Evolutionary conservation across 1,140 invertebrate species (phyloP).

Genomic region (Saccostrea glomerata): DNA sequence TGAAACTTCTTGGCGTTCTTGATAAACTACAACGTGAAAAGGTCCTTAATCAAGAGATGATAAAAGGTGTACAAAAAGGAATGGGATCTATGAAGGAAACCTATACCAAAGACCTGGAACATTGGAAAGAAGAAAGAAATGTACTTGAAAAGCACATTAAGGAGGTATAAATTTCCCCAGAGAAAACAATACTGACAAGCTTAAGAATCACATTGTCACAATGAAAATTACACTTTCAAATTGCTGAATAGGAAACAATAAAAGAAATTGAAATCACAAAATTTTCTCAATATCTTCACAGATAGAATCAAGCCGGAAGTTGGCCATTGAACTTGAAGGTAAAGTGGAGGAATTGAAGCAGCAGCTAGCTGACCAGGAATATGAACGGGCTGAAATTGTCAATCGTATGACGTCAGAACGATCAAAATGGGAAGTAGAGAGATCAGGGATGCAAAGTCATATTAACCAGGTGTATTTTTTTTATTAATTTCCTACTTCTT

Average conservation of each 20-base stretch:
- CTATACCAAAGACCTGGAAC: slow-evolving; percentile 83
- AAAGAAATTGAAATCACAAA: neutral
- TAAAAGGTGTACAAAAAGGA: slow-evolving; percentile 70
- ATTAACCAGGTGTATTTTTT: slow-evolving; percentile 88
- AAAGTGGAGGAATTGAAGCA: slow-evolving; percentile 86
- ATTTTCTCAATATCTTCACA: slow-evolving; percentile 33
- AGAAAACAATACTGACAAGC: neutral
- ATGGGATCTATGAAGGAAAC: slow-evolving; percentile 68
- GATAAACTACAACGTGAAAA: slow-evolving; percentile 91
- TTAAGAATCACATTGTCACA: too few relatives aligned
- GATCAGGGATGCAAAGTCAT: slow-evolving; percentile 93
- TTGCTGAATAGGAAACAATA: too few relatives aligned
- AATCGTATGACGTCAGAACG: slow-evolving; percentile 94
- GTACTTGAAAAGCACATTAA: slow-evolving; percentile 65
- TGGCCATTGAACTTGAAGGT: slow-evolving; percentile 79
- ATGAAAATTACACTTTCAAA: too few relatives aligned
- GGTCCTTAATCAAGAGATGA: slow-evolving; percentile 93
- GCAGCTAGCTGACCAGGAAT: slow-evolving; percentile 90
- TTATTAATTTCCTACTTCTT: neutral
- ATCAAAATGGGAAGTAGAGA: slow-evolving; percentile 91
- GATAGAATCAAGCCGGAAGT: slow-evolving; percentile 67
- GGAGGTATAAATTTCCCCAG: slow-evolving; percentile 60
- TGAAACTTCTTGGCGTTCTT: slow-evolving; percentile 87
- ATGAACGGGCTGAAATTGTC: slow-evolving; percentile 92
- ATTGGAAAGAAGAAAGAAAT: slow-evolving; percentile 68